Conservation (phyloP, 2,888 invertebrate species). For the Scaptomyza parva region DNA sequence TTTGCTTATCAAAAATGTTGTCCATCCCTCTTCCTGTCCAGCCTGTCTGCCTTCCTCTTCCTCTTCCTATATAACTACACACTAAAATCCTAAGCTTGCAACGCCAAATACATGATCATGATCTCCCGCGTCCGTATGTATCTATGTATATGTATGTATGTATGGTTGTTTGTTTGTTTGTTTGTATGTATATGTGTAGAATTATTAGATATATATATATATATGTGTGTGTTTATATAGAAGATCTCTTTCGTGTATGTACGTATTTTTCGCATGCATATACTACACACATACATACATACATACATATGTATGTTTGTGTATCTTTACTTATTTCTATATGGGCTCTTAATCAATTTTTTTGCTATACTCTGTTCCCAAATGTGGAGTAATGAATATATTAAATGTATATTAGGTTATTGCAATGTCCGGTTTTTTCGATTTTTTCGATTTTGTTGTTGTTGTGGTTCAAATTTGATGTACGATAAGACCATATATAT, state of each 20-base stretch:
- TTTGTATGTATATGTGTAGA: slow-evolving; percentile 18
- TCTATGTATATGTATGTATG: slow-evolving; percentile 2
- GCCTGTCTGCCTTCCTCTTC: not conserved
- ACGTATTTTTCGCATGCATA: too few species aligned
- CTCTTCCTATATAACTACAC: slow-evolving; percentile 34
- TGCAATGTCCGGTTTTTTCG: slow-evolving; percentile 2
- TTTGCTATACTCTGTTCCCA: slow-evolving; percentile 20
- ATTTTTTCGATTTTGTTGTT: too few species aligned
- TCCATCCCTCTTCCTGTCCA: slow-evolving; percentile 5
- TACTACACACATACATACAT: slow-evolving; percentile 6
- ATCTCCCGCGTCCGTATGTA: slow-evolving; percentile 4
- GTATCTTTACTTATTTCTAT: slow-evolving; percentile 20
- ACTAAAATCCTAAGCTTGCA: slow-evolving; percentile 54
- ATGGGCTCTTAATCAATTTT: slow-evolving; percentile 12
- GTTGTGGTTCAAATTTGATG: not conserved
- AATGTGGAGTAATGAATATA: slow-evolving; percentile 1
- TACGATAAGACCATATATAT: slow-evolving; percentile 1
- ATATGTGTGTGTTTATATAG: slow-evolving; percentile 18
- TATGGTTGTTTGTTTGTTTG: slow-evolving; percentile 11
- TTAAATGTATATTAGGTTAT: slow-evolving; percentile 2
- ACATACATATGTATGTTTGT: slow-evolving; percentile 14
- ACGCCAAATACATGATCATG: slow-evolving; percentile 59
- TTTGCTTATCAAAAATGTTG: slow-evolving; percentile 41
- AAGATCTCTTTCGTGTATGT: slow-evolving; percentile 28
- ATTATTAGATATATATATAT: too few species aligned